Base-by-base conservation (phyloP, 2,888 invertebrate genomes). In the Neoaliturus tenellus region DNA sequence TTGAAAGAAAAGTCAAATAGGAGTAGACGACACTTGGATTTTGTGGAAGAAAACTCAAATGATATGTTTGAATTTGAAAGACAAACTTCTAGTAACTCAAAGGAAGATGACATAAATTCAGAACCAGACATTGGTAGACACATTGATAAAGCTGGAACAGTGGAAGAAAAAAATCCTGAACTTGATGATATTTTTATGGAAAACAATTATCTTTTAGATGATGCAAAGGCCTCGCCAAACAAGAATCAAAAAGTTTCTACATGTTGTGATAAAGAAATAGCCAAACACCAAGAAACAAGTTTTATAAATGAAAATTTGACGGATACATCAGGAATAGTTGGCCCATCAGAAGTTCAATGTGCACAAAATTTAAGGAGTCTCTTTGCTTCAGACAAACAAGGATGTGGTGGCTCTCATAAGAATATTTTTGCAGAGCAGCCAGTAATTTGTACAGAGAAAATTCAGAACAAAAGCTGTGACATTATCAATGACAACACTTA, bases 21-120 rank as follows among this genome's bases (percentile, higher is more conserved):
- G 17, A 78, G 78, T 23, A 51, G 78, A 33, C 17, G 78, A 20
- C 78, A 78, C 55, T 78, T 78, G 55, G 78, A 78, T 78, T 78
- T 78, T 55, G 33, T 78, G 14, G 23, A 17, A n/a, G 78, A 78
- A n/a, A 44, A 23, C 39, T 44, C 73, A 44, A 75, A 48, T 20
- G 73, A 75, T 28, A 48, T 48, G 23, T 75, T 75, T 62, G 62
- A 62, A 17, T 62, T 62, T 62, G 62, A 62, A 28, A 62, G 20
- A 28, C 62, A 62, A 28, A 8, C 14, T 28, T 62, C 62, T 31
- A n/a, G n/a, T n/a, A 25, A 62, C 14, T 28, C 14, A 12, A 28
- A 5, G 1, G 31, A 62, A 17, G 62, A 23, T 6, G 20, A n/a
- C 23, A 20, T 28, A 35, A 69, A 69, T 69, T 6, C 6, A 4